A percentile compares a stretch with the other conserved stretches of the same genome.
These are phyloP conservation scores for Muscicapa striata DNA, from an alignment of 2,797 vertebrate species.

Conservation along the genomic window DNA sequence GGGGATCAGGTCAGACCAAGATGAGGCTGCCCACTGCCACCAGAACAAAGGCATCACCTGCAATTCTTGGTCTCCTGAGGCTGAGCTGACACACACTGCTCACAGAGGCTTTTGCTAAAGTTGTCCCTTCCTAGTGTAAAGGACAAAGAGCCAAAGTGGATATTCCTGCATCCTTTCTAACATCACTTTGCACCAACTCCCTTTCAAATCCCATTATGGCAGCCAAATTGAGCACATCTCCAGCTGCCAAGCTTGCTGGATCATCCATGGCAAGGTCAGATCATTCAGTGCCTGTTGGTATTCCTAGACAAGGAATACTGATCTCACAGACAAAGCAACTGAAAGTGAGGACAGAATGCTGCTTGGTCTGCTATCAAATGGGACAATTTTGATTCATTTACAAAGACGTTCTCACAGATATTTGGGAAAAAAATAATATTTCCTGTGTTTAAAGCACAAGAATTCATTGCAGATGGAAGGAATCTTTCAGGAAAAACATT, in stretches of 20 bases:
- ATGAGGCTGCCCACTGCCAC: neutral
- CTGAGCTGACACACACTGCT: neutral
- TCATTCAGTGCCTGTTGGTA: neutral
- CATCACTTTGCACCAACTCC: neutral
- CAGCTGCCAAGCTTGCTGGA: neutral
- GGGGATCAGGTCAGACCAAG: neutral
- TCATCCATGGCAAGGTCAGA: neutral
- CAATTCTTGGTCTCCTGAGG: neutral
- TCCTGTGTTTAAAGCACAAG: constrained; percentile 15
- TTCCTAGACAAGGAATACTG: neutral
- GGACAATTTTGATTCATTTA: neutral
- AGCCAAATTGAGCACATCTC: neutral
- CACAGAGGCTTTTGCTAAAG: neutral
- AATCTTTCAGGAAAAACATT: neutral
- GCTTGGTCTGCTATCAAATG: neutral
- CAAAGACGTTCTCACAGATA: neutral
- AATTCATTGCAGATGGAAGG: constrained; percentile 13
- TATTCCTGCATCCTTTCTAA: neutral
- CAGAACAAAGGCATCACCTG: neutral
- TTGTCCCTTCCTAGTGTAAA: neutral
- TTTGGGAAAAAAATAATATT: neutral
- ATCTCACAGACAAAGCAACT: neutral
- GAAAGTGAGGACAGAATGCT: neutral
- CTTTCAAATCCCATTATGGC: neutral
- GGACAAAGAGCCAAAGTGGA: neutral